Evolutionary conservation across 2,797 vertebrate species (phyloP).

Genomic region (Acanthurus leucopareius): DNA sequence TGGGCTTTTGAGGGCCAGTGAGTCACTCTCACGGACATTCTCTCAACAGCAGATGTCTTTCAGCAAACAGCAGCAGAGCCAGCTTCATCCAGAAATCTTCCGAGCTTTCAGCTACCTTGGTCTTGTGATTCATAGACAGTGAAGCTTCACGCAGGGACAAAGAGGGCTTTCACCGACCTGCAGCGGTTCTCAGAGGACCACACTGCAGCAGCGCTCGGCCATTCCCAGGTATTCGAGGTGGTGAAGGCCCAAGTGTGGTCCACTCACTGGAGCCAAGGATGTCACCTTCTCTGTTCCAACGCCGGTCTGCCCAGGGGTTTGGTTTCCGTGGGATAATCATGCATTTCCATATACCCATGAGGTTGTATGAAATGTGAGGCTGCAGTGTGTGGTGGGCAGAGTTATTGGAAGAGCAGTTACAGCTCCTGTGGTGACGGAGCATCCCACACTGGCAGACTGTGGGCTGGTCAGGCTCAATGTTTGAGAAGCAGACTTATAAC

Average conservation of each 20-base stretch:
- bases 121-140: constrained; percentile 58
- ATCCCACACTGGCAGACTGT: constrained; percentile 49
- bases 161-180: constrained; percentile 75
- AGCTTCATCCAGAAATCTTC: constrained; percentile 66
- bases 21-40: constrained; percentile 65
- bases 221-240: constrained; percentile 53
- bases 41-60: constrained; percentile 70
- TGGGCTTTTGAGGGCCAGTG: constrained; percentile 62
- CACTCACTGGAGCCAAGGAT: constrained; percentile 73
- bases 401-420: constrained; percentile 63
- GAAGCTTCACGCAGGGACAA: constrained; percentile 69
- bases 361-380: constrained; percentile 60
- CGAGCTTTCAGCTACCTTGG: constrained; percentile 61
- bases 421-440: constrained; percentile 40
- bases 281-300: constrained; percentile 76
- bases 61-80: constrained; percentile 56
- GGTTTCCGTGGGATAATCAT: constrained; percentile 54
- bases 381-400: constrained; percentile 64
- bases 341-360: constrained; percentile 54
- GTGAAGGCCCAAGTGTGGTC: constrained; percentile 72
- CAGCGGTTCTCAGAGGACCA: constrained; percentile 65
- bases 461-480: constrained; percentile 5
- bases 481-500: constrained; percentile 49
- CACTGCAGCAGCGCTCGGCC: constrained; percentile 56
- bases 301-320: constrained; percentile 51